Evolutionary conservation across 1,140 invertebrate genomes (phyloP).

Genomic region (Anoplolepis gracilipes): DNA sequence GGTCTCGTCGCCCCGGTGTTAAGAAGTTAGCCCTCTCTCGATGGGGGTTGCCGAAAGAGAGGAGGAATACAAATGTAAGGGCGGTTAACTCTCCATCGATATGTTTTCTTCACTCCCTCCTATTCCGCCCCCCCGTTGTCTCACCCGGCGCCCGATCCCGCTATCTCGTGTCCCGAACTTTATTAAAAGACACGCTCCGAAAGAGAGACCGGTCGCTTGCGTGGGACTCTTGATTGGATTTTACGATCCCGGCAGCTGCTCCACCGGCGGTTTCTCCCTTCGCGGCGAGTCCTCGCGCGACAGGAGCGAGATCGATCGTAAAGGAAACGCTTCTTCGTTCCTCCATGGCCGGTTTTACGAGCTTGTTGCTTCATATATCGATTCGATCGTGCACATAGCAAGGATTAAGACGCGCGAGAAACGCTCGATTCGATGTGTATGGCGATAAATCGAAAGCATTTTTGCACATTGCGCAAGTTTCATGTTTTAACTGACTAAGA

Average conservation of each 20-base stretch:
- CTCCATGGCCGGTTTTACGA: not conserved
- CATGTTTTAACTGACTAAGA: not conserved
- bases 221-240: slow-evolving; percentile 66
- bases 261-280: not conserved
- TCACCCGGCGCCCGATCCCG: slow-evolving; percentile 43
- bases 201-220: slow-evolving; percentile 37
- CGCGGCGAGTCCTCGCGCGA: slow-evolving; percentile 42
- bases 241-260: slow-evolving; percentile 44
- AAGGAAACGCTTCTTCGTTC: slow-evolving; percentile 31
- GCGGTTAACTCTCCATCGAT: slow-evolving; percentile 33
- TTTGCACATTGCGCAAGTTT: not conserved
- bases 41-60: slow-evolving; percentile 56
- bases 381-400: not conserved
- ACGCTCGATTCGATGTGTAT: not conserved
- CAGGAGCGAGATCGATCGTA: slow-evolving; percentile 47
- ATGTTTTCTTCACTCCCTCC: slow-evolving; percentile 30
- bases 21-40: slow-evolving; percentile 66
- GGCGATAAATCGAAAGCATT: not conserved
- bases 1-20: slow-evolving; percentile 62
- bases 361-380: not conserved
- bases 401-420: slow-evolving; percentile 11
- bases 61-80: slow-evolving; percentile 14
- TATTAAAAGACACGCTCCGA: slow-evolving; percentile 68
- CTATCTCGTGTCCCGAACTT: slow-evolving; percentile 65
- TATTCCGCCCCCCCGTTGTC: slow-evolving; percentile 60